These are phyloP conservation scores for Choristoneura fumiferana DNA, from an alignment of 1,140 invertebrate genomes.

Conservation along the genomic window DNA sequence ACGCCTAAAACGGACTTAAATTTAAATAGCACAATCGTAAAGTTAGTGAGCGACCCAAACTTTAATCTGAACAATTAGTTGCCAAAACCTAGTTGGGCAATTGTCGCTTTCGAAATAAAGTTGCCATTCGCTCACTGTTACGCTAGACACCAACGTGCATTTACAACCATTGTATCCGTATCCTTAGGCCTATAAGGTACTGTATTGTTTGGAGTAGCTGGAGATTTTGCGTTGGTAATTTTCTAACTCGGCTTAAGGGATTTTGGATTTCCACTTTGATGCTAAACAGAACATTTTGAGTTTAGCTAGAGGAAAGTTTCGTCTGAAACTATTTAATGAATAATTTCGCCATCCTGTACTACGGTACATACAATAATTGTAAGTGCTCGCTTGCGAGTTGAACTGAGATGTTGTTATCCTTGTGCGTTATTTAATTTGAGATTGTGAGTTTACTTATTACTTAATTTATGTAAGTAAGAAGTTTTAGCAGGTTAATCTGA, in stretches of 20 bases:
- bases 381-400: background rate
- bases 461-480: no score
- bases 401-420: no score
- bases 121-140: constrained; percentile 50
- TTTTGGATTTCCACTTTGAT: constrained; percentile 61
- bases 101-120: constrained; percentile 63
- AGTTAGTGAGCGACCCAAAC: constrained; percentile 47
- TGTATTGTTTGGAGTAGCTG: background rate
- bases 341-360: constrained; percentile 32
- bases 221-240: constrained; percentile 32
- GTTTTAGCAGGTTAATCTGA: no score
- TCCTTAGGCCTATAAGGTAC: constrained; percentile 26
- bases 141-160: constrained; percentile 29
- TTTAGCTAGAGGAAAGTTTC: constrained; percentile 53
- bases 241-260: constrained; percentile 61
- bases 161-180: constrained; percentile 30
- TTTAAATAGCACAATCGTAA: constrained; percentile 24
- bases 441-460: no score
- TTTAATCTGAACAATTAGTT: constrained; percentile 61
- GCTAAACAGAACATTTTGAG: constrained; percentile 57
- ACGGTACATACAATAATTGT: constrained; percentile 1
- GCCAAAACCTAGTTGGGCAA: constrained; percentile 58
- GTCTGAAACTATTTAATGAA: constrained; percentile 41
- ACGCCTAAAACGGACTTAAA: constrained; percentile 22
- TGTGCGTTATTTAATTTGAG: no score